A percentile compares a stretch with the other conserved stretches of the same genome.
phyloP scores from a whole-genome alignment of 37 sponge, comb jelly and placozoan species.

The Mnemiopsis leidyi region DNA sequence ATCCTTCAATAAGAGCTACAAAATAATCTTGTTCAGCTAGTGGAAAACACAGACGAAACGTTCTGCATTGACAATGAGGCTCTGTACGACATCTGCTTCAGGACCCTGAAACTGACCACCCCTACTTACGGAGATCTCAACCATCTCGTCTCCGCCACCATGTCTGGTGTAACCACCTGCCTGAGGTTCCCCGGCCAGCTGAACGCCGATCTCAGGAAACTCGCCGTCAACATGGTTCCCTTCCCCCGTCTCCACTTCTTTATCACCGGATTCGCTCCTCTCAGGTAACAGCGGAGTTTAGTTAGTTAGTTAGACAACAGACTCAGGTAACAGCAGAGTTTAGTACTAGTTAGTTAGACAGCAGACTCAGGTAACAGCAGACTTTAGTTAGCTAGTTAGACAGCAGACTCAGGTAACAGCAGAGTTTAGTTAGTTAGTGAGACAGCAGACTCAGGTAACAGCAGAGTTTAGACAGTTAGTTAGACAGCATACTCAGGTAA shows the following conservation, averaged over 20 bases:
- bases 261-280: slow-evolving; percentile 99
- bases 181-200: slow-evolving; percentile 97
- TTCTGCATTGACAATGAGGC: slow-evolving; percentile 90
- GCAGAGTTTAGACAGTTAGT: too few species aligned
- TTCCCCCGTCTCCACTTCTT: slow-evolving; percentile 99
- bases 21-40: too few species aligned
- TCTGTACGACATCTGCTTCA: slow-evolving; percentile 96
- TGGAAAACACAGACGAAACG: slow-evolving; percentile 68
- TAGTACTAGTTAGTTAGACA: too few species aligned
- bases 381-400: too few species aligned
- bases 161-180: slow-evolving; percentile 95
- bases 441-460: too few species aligned
- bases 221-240: slow-evolving; percentile 98
- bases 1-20: too few species aligned
- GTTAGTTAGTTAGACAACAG: too few species aligned
- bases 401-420: too few species aligned
- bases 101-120: slow-evolving; percentile 67
- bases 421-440: too few species aligned
- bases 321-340: too few species aligned
- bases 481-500: too few species aligned
- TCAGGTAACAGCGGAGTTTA: slow-evolving; percentile 98
- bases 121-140: slow-evolving; percentile 67
- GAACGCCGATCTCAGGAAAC: slow-evolving; percentile 96
- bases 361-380: too few species aligned
- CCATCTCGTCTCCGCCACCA: slow-evolving; percentile 89